These are phyloP conservation scores for Eleutherodactylus coqui DNA, from an alignment of 2,797 vertebrate species.

Conservation along the genomic window DNA sequence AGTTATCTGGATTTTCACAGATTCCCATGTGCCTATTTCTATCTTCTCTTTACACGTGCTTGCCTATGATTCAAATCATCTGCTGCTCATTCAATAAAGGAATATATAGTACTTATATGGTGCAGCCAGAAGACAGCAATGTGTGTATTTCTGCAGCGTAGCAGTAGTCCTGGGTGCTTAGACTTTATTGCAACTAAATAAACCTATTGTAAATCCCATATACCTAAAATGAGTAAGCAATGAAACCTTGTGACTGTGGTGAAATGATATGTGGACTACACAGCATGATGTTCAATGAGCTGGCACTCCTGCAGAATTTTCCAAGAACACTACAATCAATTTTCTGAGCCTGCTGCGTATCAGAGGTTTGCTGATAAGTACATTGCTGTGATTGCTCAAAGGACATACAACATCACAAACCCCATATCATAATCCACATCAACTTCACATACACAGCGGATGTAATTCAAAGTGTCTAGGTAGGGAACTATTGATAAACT, in stretches of 20 bases:
- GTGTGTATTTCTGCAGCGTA: background rate
- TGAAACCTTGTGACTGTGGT: background rate
- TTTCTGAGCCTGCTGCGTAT: background rate
- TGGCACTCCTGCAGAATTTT: background rate
- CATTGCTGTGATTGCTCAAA: background rate
- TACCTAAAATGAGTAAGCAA: slow-evolving; percentile 9
- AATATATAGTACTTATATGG: background rate
- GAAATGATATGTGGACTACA: background rate
- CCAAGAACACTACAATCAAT: background rate
- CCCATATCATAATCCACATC: background rate
- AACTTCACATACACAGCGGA: slow-evolving; percentile 2
- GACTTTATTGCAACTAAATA: background rate
- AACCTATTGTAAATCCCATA: background rate
- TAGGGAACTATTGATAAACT: background rate
- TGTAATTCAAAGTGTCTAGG: background rate
- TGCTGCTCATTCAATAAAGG: background rate
- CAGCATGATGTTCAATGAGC: background rate
- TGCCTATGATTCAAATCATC: background rate
- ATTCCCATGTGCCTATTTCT: background rate
- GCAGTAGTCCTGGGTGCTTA: background rate
- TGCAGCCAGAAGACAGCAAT: background rate
- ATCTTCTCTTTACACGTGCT: background rate
- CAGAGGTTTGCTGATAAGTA: slow-evolving; percentile 4
- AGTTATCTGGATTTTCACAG: background rate
- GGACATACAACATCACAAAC: slow-evolving; percentile 14